Evolutionary conservation across 2,888 invertebrate species (phyloP), one percentile per base, ranked within the genome.

Genomic region (Harpalus rufipes): DNA sequence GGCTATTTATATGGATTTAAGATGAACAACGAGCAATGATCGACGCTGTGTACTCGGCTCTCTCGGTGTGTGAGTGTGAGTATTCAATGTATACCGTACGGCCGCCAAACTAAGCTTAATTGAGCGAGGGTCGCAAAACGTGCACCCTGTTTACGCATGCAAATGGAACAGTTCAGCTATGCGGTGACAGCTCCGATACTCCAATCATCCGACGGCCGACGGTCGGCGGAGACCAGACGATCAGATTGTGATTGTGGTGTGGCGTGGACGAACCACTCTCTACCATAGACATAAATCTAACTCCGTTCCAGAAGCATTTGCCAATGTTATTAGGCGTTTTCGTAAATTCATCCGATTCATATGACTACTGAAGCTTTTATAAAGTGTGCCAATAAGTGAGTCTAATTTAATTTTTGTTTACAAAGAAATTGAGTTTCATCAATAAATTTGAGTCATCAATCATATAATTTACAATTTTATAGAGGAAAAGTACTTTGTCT

Each of bases 1-100:
- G 89, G 89, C 89, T 90, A 90, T 91, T 91, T 90, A 90, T 90
- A 89, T 89, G 90, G 90, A 90, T 91, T 91, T 91, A 90, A 91
- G 91, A 90, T 89, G 90, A 88, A 89, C 90, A 89, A 89, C 89
- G 88, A 86, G 87, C 86, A 87, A 87, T 88, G 41, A 78, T 87
- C 87, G 88, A 88, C 87, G 32, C 12, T 32, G 32, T 32, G 32
- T 51, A 51, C 44, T 51, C 44, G 44, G 12, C 12, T 12, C 12
- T 8, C 10, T 4, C 44, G 44, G 44, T 12, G 32, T 3, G 32
- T 32, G 32, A 14, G 68, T 74, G 72, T 44, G 44, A 74, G 72
- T 44, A 41, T 14, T 74, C 41, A 74, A 74, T 74, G 44, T 18
- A 74, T 41, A 41, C 21, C 72, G 72, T 74, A 87, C 88, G 39